Evolutionary conservation across 2,113 vertebrate genomes (phyloP).

Genomic region (Campylorhamphus procurvoides): DNA sequence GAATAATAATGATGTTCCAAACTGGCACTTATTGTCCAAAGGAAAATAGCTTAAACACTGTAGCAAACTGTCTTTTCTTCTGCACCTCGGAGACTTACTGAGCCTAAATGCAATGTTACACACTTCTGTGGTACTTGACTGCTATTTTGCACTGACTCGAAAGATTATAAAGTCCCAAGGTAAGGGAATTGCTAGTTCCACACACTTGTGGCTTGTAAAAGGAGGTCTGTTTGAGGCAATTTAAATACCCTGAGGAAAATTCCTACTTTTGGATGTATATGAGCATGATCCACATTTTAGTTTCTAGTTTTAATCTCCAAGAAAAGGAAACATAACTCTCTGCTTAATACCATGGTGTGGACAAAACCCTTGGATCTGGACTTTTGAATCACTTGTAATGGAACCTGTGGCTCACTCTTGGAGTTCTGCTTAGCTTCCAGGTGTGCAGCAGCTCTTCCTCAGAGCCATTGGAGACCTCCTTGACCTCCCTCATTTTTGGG

Average conservation of each 20-base stretch:
- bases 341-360: neutral
- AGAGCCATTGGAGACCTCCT: neutral
- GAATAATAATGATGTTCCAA: neutral
- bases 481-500: neutral
- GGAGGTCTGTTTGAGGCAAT: neutral
- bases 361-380: neutral
- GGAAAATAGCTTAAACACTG: neutral
- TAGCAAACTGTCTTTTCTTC: neutral
- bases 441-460: neutral
- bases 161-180: neutral
- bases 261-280: neutral
- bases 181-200: neutral
- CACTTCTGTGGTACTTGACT: neutral
- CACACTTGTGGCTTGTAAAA: neutral
- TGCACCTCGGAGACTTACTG: neutral
- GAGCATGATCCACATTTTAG: neutral
- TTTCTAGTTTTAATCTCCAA: neutral
- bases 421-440: neutral
- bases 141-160: neutral
- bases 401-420: neutral
- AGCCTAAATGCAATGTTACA: neutral
- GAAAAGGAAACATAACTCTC: neutral
- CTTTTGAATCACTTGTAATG: neutral
- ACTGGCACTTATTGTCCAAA: neutral
- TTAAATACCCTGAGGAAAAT: neutral